Evolutionary conservation across 2,797 vertebrate genomes (phyloP).

Genomic region (Neomorphus geoffroyi): DNA sequence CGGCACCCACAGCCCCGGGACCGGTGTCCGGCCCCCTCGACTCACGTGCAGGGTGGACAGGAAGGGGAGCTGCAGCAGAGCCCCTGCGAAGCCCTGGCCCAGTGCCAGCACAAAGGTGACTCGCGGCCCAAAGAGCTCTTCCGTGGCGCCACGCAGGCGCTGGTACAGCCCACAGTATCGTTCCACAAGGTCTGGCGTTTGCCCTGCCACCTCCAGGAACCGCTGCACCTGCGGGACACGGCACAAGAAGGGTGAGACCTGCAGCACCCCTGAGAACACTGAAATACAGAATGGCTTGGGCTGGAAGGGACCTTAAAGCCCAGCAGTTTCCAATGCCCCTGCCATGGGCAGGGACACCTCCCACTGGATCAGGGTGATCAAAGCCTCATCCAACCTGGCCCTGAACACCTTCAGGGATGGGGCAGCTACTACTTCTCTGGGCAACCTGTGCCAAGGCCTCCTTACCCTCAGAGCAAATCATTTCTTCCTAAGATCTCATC

Average conservation of each 20-base stretch:
- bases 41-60: not conserved
- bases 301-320: no score
- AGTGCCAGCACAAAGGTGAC: slow-evolving; percentile 87
- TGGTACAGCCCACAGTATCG: slow-evolving; percentile 85
- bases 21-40: no score
- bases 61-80: slow-evolving; percentile 89
- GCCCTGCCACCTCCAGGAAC: slow-evolving; percentile 86
- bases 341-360: no score
- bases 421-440: no score
- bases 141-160: slow-evolving; percentile 84
- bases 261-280: not conserved
- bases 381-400: no score
- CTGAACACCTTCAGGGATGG: no score
- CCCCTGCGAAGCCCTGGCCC: slow-evolving; percentile 87
- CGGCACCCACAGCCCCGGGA: not conserved
- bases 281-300: no score
- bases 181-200: slow-evolving; percentile 83
- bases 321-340: no score
- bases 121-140: slow-evolving; percentile 92
- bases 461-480: no score
- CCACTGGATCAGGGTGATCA: no score
- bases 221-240: slow-evolving; percentile 79
- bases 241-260: accelerated
- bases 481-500: no score
- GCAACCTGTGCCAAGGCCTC: slow-evolving; percentile 79